Percentiles rank a stretch among this genome's conserved stretches.
These are phyloP conservation scores for Dolomedes plantarius DNA, from an alignment of 2,888 invertebrate species.

Conservation along the genomic window DNA sequence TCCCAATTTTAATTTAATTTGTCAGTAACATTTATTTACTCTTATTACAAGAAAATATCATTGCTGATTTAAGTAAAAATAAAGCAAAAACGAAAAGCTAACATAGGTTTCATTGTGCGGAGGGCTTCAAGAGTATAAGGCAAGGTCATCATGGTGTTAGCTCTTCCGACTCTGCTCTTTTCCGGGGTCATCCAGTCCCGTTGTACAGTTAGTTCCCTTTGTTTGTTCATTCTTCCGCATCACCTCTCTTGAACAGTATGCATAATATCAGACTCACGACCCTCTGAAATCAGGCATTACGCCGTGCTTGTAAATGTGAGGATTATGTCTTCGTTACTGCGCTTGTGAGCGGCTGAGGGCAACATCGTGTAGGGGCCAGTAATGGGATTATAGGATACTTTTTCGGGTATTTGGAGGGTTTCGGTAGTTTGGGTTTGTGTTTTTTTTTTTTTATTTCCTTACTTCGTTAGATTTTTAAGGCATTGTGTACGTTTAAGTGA, in stretches of 20 bases:
- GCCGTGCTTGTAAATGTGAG: neutral
- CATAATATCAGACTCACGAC: neutral
- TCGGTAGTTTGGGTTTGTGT: neutral
- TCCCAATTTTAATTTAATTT: no score
- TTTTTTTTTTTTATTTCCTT: no score
- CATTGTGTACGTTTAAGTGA: no score
- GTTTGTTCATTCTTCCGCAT: neutral
- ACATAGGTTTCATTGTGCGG: no score
- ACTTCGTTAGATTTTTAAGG: no score
- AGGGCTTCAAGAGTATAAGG: no score
- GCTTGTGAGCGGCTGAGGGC: no score
- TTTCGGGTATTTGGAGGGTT: neutral
- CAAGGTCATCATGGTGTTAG: neutral
- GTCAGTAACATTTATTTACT: no score
- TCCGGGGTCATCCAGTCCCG: constrained; percentile 9
- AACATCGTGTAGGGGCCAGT: neutral
- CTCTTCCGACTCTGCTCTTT: neutral
- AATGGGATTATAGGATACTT: neutral
- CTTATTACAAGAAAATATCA: no score
- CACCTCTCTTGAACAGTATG: neutral
- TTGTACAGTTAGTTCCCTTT: neutral
- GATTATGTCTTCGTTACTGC: neutral
- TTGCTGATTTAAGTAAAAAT: no score
- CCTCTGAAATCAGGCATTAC: neutral
- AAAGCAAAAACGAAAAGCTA: no score